Base-by-base conservation (phyloP, 2,113 vertebrate species). In the Cichladusa arquata region DNA sequence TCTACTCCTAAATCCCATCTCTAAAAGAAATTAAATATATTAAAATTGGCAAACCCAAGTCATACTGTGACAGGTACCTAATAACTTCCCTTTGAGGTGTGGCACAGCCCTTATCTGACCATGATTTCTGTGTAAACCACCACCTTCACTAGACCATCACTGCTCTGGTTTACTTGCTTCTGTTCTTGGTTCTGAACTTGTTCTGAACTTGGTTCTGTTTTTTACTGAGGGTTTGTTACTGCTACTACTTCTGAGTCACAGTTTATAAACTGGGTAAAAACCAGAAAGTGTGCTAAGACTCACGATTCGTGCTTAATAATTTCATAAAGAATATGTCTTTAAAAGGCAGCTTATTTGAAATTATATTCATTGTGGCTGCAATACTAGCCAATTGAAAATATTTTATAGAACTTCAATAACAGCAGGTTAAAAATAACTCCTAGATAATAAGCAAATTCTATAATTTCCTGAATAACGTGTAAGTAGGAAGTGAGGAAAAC, bases 71-170 rank as follows among this genome's bases (percentile, higher is more conserved):
- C n/a, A n/a, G n/a, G n/a, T n/a, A n/a, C 42, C 8, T 29, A n/a
- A 36, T 7, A 4, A 45, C 24, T 65, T 69, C 0, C 0, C 10
- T 56, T 10, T 38, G 50, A 28, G 7, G 2, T 42, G 12, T 53
- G 1, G 1, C 4, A 20, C 10, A 53, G 5, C 5, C 6, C 24
- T 58, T 42, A 38, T 19, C 40, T 61, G 51, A 58, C 12, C 8
- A 3, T n/a, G 19, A 11, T 2, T 67, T 57, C 57, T 23, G 2
- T 20, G 25, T 8, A 38, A 85, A 42, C 2, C 11, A 29, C 8
- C 14, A 19, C 23, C 16, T 73, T 33, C 0, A 0, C 23, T 34
- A 44, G 16, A 56, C 6, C 23, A 60, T 16, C 24, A 19, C 13
- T 4, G 1, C 16, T 40, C 22, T 36, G 25, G 45, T 25, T 34